Evolutionary conservation across 2,797 vertebrate genomes (phyloP).

Genomic region (Oreochromis grahami): DNA sequence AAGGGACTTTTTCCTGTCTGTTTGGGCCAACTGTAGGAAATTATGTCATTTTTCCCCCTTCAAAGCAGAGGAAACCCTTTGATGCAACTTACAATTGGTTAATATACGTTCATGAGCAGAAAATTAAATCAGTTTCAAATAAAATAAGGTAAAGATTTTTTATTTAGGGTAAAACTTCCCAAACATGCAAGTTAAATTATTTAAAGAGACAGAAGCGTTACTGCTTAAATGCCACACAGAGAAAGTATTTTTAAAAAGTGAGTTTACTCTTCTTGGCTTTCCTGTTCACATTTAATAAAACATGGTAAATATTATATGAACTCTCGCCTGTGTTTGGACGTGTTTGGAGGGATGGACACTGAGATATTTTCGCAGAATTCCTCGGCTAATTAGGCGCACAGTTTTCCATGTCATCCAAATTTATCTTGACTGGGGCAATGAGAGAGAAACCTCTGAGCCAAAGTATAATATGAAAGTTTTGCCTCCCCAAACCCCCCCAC

Average conservation of each 20-base stretch:
- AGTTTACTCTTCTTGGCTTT: neutral
- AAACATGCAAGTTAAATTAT: neutral
- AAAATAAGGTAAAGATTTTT: neutral
- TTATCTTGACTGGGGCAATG: slow-evolving; percentile 55
- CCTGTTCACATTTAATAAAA: neutral
- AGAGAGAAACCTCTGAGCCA: slow-evolving; percentile 63
- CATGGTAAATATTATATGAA: neutral
- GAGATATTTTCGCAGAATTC: slow-evolving; percentile 31
- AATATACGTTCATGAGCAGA: neutral
- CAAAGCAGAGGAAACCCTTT: neutral
- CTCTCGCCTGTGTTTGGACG: slow-evolving; percentile 16
- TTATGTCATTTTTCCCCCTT: neutral
- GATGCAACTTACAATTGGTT: neutral
- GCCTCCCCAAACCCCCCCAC: slow-evolving; percentile 16
- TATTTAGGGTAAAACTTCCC: neutral
- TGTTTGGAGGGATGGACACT: slow-evolving; percentile 28
- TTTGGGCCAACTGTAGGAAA: slow-evolving; percentile 1
- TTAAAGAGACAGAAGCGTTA: neutral
- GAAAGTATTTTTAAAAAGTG: neutral
- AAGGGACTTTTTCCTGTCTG: neutral
- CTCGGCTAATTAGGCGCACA: slow-evolving; percentile 55
- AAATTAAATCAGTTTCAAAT: neutral
- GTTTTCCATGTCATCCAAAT: slow-evolving; percentile 58
- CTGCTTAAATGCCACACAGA: neutral
- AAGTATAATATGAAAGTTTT: slow-evolving; percentile 58